Evolutionary conservation across 2,113 vertebrate genomes (phyloP).

Genomic region (Motacilla tschutschensis): DNA sequence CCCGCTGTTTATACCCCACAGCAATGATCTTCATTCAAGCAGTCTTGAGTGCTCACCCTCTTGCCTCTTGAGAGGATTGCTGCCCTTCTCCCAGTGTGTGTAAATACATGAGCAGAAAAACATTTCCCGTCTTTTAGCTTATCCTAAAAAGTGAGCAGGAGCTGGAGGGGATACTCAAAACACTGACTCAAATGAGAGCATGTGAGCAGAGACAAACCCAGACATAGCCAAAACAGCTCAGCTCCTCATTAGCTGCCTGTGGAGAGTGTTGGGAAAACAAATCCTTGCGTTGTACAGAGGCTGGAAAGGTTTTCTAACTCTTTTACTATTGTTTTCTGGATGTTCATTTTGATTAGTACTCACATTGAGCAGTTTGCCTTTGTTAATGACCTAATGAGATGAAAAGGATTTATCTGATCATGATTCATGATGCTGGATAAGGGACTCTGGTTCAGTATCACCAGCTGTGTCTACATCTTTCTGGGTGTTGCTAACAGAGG

Average conservation of each 20-base stretch:
- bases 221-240: not conserved
- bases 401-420: not conserved
- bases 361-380: not conserved
- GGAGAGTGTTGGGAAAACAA: not conserved
- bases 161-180: not conserved
- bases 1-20: not conserved
- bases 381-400: not conserved
- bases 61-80: not conserved
- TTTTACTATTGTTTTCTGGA: not conserved
- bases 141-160: not conserved
- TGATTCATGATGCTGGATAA: not conserved
- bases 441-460: not conserved
- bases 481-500: not conserved
- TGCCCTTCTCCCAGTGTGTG: not conserved
- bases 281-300: not conserved
- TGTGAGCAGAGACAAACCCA: not conserved
- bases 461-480: not conserved
- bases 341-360: not conserved
- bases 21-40: not conserved
- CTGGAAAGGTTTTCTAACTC: not conserved
- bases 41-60: fast-evolving
- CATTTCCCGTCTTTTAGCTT: fast-evolving
- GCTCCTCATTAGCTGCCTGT: fast-evolving
- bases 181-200: not conserved
- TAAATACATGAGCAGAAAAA: not conserved